Base-by-base conservation (phyloP, 2,113 vertebrate genomes). In the Galeopterus variegatus region DNA sequence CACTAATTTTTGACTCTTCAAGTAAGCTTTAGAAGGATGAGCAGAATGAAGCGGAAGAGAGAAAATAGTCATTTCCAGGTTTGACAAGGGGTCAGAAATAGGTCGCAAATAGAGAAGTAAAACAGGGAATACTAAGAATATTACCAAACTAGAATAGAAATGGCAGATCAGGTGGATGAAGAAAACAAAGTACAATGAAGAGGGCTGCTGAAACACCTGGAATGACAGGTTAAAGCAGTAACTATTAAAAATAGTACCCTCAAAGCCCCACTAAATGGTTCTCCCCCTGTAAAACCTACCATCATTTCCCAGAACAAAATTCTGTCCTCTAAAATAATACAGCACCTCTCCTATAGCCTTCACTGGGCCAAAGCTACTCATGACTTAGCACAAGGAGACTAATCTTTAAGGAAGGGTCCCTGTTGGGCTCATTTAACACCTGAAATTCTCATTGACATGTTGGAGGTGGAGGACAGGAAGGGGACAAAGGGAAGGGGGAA, bases 281-380 rank as follows among this genome's bases (percentile, higher is more conserved):
- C 28, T 76, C 56, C 45, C 31, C 82, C 48, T 52, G 18, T 54
- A 84, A 96, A 91, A 81, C n/a, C n/a, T n/a, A n/a, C 67, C 67
- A 19, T 84, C 81, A 80, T 70, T 88, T 73, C 26, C 52, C 87
- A 86, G 62, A 85, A 97, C 54, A 85, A 93, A 93, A 88, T 36
- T 52, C 28, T 65, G 33, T 69, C 31, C 56, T 92, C 58, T 96
- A n/a, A 94, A 80, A 93, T 45, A 84, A 90, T n/a, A 52, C 8
- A 65, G 36, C 9, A 54, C 15, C 36, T 90, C 70, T 81, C 31
- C n/a, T 24, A 3, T 41, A 41, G 58, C 9, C 58, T 64, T 90
- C 17, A 52, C 26, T 24, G 75, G 77, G 67, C 11, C 81, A 70
- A 91, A 88, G 45, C n/a, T 81, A 72, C 28, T 75, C 45, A 50